Conservation (phyloP, 2,113 vertebrate genomes). For the Laticauda laticaudata region DNA sequence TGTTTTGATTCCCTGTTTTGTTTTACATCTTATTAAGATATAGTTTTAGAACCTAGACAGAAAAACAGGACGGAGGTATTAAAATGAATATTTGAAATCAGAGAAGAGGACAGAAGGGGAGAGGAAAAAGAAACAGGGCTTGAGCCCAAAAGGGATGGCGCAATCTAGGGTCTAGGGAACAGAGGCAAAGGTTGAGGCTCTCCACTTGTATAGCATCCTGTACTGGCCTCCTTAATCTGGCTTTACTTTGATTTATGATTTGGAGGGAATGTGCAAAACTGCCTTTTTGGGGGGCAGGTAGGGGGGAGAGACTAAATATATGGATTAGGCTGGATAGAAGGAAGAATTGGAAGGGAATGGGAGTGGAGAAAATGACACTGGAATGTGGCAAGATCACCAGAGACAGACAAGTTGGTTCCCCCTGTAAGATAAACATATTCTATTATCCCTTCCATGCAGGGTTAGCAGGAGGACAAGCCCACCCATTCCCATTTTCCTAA, state of each 20-base stretch:
- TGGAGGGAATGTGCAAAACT: background rate
- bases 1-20: background rate
- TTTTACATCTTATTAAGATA: background rate
- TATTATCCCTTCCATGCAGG: background rate
- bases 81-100: background rate
- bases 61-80: background rate
- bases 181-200: background rate
- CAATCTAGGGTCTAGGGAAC: background rate
- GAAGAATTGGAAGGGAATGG: background rate
- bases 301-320: slow-evolving; percentile 1
- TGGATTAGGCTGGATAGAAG: background rate
- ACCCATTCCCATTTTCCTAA: background rate
- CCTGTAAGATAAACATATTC: slow-evolving; percentile 21
- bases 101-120: background rate
- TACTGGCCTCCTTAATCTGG: background rate
- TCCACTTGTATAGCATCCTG: background rate
- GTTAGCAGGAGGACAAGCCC: slow-evolving; percentile 7
- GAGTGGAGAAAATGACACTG: background rate
- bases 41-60: background rate
- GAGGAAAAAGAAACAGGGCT: background rate
- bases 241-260: slow-evolving; percentile 10
- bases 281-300: background rate
- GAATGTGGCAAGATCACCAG: slow-evolving; percentile 21
- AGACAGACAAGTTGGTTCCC: slow-evolving; percentile 18
- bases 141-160: background rate